These are phyloP conservation scores for Polyploca ridens DNA, from an alignment of 2,888 invertebrate species.

Conservation along the genomic window DNA sequence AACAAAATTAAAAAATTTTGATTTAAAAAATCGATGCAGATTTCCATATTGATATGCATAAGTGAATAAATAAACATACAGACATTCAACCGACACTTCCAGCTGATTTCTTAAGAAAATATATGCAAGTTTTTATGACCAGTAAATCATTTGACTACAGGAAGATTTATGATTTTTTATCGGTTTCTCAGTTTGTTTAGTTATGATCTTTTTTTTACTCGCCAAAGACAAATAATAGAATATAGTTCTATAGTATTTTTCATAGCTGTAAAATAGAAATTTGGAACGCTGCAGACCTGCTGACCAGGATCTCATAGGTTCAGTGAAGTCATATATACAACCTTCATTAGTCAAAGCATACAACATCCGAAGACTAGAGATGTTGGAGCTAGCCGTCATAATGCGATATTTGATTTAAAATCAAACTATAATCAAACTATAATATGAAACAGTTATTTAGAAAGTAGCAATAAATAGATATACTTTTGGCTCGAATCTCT, in stretches of 20 bases:
- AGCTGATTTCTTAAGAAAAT: constrained; percentile 19
- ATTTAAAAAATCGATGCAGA: not conserved
- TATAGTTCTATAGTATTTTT: not conserved
- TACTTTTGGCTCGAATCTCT: no score
- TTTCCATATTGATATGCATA: not conserved
- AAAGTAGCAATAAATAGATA: no score
- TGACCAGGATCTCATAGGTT: not conserved
- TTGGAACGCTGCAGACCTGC: not conserved
- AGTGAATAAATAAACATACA: not conserved
- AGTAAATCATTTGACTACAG: constrained; percentile 13
- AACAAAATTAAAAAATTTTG: no score
- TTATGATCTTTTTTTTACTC: no score
- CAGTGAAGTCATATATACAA: not conserved
- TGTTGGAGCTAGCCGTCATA: no score
- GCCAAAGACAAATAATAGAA: not conserved
- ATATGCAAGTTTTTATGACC: constrained; percentile 15
- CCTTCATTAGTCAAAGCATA: no score
- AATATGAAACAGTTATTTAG: no score
- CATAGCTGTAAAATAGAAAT: no score
- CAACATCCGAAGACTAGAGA: not conserved
- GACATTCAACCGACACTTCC: constrained; percentile 16
- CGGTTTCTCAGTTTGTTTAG: constrained; percentile 3
- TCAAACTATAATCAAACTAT: no score
- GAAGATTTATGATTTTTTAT: not conserved
- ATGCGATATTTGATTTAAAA: no score